phyloP scores from a whole-genome alignment of 2,797 vertebrate species.

The Parambassis ranga region DNA sequence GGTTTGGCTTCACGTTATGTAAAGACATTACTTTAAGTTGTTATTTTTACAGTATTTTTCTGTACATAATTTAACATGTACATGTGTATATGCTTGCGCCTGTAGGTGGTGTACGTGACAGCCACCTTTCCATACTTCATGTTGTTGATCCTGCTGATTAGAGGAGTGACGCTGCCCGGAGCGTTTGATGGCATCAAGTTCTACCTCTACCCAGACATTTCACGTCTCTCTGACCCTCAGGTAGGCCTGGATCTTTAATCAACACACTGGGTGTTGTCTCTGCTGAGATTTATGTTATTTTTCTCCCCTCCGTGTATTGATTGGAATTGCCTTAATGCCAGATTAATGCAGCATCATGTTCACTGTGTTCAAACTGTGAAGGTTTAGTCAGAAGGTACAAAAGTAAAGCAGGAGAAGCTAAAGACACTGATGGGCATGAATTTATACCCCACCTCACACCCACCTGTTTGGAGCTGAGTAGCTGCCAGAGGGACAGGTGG shows the following conservation, averaged over 20 bases:
- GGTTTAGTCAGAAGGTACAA: not conserved
- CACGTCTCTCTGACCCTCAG: conserved; percentile 91
- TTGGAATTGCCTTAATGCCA: not conserved
- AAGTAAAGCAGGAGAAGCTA: not conserved
- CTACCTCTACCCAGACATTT: conserved; percentile 97
- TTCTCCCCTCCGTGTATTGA: not conserved
- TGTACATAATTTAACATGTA: not conserved
- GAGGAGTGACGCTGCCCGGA: conserved; percentile 94
- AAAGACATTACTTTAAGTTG: not conserved
- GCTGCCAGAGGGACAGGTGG: conserved; percentile 44
- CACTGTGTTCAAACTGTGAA: not conserved
- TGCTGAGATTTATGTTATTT: not conserved
- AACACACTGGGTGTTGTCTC: no score
- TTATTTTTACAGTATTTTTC: not conserved
- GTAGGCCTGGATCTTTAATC: conserved; percentile 80
- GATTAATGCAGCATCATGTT: not conserved
- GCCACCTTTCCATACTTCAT: conserved; percentile 87
- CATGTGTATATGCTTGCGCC: conserved; percentile 2
- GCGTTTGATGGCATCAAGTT: conserved; percentile 95
- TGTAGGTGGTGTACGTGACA: conserved; percentile 95
- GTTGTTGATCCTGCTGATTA: conserved; percentile 89
- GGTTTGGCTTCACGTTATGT: not conserved
- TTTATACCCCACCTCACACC: conserved; percentile 7
- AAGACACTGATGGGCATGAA: not conserved
- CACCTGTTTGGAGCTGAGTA: conserved; percentile 21